Evolutionary conservation across 2,888 invertebrate species (phyloP).

Genomic region (Trilocha varians): DNA sequence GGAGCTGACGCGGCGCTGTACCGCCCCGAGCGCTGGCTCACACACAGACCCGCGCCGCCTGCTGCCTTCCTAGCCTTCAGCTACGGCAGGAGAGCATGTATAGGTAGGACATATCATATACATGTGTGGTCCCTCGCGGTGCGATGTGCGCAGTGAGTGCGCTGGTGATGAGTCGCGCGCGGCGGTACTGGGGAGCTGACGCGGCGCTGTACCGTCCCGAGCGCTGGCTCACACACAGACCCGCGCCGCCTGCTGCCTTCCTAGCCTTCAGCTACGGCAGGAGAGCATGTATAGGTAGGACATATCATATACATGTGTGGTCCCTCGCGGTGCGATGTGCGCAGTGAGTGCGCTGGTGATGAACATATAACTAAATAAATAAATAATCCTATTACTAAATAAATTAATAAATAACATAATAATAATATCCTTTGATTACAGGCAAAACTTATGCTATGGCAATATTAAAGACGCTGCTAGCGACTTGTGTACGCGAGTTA

Average conservation of each 20-base stretch:
- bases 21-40: no score
- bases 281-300: slow-evolving; percentile 15
- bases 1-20: no score
- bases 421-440: slow-evolving; percentile 16
- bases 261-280: slow-evolving; percentile 42
- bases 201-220: slow-evolving; percentile 37
- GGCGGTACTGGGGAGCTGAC: slow-evolving; percentile 36
- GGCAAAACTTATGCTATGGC: slow-evolving; percentile 48
- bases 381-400: no score
- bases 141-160: slow-evolving; percentile 28
- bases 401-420: no score
- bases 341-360: no score
- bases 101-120: no score
- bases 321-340: background rate
- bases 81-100: no score
- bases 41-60: no score
- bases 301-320: background rate
- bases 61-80: no score
- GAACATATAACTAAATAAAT: no score
- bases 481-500: slow-evolving; percentile 34
- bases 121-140: slow-evolving; percentile 34
- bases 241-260: slow-evolving; percentile 18
- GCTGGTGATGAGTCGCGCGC: slow-evolving; percentile 42
- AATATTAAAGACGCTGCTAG: slow-evolving; percentile 39
- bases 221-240: slow-evolving; percentile 32